These are phyloP conservation scores for Pterocles gutturalis DNA, from an alignment of 2,113 vertebrate genomes.

Conservation along the genomic window DNA sequence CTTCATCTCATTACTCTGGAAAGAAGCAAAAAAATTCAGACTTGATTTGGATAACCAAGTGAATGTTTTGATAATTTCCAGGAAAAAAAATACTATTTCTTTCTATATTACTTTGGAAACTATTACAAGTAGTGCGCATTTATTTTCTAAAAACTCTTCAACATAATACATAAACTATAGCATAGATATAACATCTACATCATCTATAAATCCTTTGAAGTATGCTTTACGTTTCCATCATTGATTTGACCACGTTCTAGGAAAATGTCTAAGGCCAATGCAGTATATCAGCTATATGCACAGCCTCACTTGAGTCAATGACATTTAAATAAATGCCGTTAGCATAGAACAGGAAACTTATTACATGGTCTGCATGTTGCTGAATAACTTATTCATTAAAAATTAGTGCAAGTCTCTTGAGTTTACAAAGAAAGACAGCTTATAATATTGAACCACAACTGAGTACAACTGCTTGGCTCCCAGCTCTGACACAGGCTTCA, in stretches of 20 bases:
- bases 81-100: background rate
- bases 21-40: constrained; percentile 13
- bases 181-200: background rate
- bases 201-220: background rate
- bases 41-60: constrained; percentile 7
- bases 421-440: background rate
- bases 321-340: background rate
- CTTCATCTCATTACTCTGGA: constrained; percentile 13
- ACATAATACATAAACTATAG: background rate
- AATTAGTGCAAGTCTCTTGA: background rate
- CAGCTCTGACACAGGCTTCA: background rate
- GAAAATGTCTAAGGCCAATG: background rate
- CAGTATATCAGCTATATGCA: background rate
- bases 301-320: background rate
- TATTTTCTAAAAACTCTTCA: background rate
- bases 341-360: background rate
- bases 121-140: background rate
- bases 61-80: constrained; percentile 19
- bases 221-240: background rate
- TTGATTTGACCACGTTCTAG: background rate
- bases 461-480: background rate
- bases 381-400: background rate
- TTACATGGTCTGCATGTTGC: background rate
- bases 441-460: background rate
- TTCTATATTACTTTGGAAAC: background rate